Evolutionary conservation across 2,113 vertebrate species (phyloP), one percentile per base, ranked within the genome.

Genomic region (Ibidorhyncha struthersii): DNA sequence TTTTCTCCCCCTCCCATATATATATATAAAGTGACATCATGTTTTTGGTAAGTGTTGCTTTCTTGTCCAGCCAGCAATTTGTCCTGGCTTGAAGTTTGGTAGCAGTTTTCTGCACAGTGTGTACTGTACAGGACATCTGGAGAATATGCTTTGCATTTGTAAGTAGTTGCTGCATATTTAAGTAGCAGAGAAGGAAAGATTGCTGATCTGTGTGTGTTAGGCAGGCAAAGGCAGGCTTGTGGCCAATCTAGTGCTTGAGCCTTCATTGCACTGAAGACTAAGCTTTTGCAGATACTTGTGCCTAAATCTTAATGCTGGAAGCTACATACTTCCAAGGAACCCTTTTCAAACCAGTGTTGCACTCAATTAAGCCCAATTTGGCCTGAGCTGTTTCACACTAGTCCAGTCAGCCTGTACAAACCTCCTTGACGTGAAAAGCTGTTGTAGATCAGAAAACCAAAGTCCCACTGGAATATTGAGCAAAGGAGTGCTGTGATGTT

Each of bases 101-200:
- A 40, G 53, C 69, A 45, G 43, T 67, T 90, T 87, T 89, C 66
- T 87, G 92, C 77, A 90, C 80, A 87, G 22, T 55, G 36, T 96
- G 73, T 86, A 17, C 81, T 65, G 71, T 82, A 43, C 32, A 38
- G 84, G 84, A 61, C 84, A 95, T 87, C 92, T 96, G 94, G 91
- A 93, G 80, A 88, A 58, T 22, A 27, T 18, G 76, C 78, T 90
- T 86, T 90, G 82, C 77, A 82, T 91, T 88, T 81, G 59, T 50
- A 96, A 89, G 65, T 95, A 92, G 70, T 17, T 93, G 84, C 27
- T 89, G 20, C 2, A 1, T 40, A 72, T 50, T 89, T 50, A 59
- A 6, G 1, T 62, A 63, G 22, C 45, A 81, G 55, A 92, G 58
- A 52, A 77, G 30, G 12, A 76, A 80, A 38, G 56, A 53, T 9